A percentile compares a stretch with the other conserved stretches of the same genome.
Conservation (phyloP, 2,113 vertebrate species). For the Peromyscus leucopus region DNA sequence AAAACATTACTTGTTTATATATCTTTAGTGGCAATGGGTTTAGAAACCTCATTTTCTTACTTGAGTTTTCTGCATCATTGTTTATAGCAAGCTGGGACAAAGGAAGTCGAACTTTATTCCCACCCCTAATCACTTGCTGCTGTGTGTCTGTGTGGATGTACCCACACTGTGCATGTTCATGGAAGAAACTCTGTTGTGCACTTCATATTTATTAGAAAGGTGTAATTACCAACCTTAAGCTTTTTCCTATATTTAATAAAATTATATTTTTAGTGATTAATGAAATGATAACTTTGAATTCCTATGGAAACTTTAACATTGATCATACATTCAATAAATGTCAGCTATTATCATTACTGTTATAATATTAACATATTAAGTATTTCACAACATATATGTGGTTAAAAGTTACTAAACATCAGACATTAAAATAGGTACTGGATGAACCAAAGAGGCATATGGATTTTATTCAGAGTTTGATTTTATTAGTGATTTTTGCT, state of each 20-base stretch:
- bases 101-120: neutral
- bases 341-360: neutral
- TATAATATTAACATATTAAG: neutral
- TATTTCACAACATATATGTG: neutral
- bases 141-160: neutral
- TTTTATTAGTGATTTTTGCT: neutral
- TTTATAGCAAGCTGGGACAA: neutral
- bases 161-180: neutral
- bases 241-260: neutral
- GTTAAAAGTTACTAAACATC: neutral
- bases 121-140: neutral
- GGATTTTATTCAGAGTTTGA: neutral
- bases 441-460: neutral
- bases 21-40: neutral
- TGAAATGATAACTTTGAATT: neutral
- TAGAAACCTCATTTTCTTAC: neutral
- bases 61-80: neutral
- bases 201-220: neutral
- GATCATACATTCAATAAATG: neutral
- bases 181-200: neutral
- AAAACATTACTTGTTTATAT: neutral
- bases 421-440: neutral
- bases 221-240: neutral
- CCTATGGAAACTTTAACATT: too few relatives aligned
- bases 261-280: neutral